Evolutionary conservation across 2,888 invertebrate species (phyloP).

Genomic region (Ectobius pallidus): DNA sequence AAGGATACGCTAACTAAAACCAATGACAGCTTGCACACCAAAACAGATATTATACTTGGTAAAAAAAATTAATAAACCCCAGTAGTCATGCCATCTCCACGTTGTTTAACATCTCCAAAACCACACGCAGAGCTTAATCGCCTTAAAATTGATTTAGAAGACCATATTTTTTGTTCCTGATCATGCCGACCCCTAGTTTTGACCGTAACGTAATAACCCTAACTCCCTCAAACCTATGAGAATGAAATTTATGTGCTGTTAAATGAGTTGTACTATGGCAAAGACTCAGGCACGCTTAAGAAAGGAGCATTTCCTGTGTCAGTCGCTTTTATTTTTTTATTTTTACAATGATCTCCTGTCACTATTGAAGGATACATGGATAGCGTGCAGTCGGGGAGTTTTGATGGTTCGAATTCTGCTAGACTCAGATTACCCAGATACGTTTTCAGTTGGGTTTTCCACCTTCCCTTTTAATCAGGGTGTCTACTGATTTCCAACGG

Average conservation of each 20-base stretch:
- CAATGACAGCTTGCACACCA: conserved; percentile 21
- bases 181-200: background rate
- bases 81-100: conserved; percentile 2
- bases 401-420: too few species aligned
- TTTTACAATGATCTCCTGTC: too few species aligned
- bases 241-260: background rate
- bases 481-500: too few species aligned
- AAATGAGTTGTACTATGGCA: background rate
- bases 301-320: too few species aligned
- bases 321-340: too few species aligned
- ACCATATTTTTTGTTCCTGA: conserved; percentile 16
- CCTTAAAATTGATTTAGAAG: conserved; percentile 43
- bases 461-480: too few species aligned
- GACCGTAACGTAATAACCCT: conserved; percentile 7
- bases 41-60: conserved; percentile 21
- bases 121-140: conserved; percentile 38
- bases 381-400: too few species aligned
- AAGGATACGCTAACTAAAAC: conserved; percentile 33
- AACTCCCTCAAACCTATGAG: background rate
- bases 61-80: conserved; percentile 24
- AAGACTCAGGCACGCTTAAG: too few species aligned
- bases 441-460: too few species aligned
- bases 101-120: conserved; percentile 20
- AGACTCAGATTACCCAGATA: too few species aligned
- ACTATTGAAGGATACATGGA: too few species aligned